These are phyloP conservation scores for Rhincodon typus DNA, from an alignment of 2,797 vertebrate genomes.

Conservation along the genomic window DNA sequence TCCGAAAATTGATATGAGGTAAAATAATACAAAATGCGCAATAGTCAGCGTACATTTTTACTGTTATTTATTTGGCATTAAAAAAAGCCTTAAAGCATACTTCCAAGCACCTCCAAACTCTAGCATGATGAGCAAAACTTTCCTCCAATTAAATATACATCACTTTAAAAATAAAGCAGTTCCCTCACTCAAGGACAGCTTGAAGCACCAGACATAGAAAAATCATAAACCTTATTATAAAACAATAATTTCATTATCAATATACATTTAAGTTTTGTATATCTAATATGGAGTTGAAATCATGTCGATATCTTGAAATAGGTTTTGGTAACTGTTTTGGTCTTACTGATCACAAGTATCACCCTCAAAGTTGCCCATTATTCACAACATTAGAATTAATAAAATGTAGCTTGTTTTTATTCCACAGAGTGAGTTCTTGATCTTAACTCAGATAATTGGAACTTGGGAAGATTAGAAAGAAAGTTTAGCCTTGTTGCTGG, in stretches of 20 bases:
- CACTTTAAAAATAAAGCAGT: neutral
- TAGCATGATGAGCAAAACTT: too few relatives aligned
- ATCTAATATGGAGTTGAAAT: neutral
- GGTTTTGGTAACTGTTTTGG: neutral
- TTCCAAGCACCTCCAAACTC: neutral
- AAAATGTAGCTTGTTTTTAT: neutral
- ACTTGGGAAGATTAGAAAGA: neutral
- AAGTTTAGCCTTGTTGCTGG: neutral
- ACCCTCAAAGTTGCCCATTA: neutral
- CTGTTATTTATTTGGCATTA: neutral
- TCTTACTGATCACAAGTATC: neutral
- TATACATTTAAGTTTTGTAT: neutral
- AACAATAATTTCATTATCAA: neutral
- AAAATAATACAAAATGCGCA: neutral
- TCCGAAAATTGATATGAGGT: neutral
- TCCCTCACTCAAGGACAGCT: neutral
- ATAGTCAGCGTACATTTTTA: neutral
- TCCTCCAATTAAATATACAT: neutral
- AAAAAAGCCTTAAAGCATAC: neutral
- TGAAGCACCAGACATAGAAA: neutral
- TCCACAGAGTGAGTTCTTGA: neutral
- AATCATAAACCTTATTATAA: neutral
- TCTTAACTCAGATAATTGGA: neutral
- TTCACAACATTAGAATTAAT: neutral
- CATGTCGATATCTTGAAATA: neutral